Base-by-base conservation (phyloP, 1,140 invertebrate genomes). In the Drosophila ambigua region DNA sequence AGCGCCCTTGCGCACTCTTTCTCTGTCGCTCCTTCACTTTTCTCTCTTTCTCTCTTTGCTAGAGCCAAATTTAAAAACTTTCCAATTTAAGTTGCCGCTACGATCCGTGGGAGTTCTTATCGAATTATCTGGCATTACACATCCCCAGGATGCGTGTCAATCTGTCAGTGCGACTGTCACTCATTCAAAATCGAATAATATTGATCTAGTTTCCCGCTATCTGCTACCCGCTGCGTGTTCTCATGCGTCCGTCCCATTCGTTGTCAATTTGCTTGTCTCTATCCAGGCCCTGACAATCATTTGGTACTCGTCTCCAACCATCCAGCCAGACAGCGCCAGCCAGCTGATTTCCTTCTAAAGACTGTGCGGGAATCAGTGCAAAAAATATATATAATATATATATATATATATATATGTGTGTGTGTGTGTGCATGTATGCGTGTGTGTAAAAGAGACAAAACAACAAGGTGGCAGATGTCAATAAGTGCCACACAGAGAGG, bases 391-490 rank as follows among this genome's bases (percentile, higher is more conserved):
- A 57, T 69, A 46, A 74, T 62, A 66, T 69, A 52, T 59, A 61
- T 57, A 72, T 59, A 71, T 51, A 72, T 45, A 57, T 15, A 48
- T 55, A 59, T 3, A 23, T 58, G n/a, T 41, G 9, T 28, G 35
- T 51, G 24, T 9, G 35, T 11, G 9, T 9, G 35, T 11, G 9
- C 35, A 52, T 49, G 0, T 48, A 4, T 58, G 49, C 41, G 9
- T 35, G 31, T 39, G 63, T 65, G 45, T 20, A 66, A 65, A 16
- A 50, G 60, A 65, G 63, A 66, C 62, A 61, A 65, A 11, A 64
- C 72, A 45, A 43, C 52, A 72, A 85, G 81, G 73, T 77, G 81
- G 81, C 81, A 85, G 77, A 87, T 85, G 81, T 80, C 81, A 85
- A 80, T 85, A 85, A 81, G 74, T 85, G 82, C 73, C 77, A 81